Base-by-base conservation (phyloP, 2,113 vertebrate species). In the Siniperca knerii region DNA sequence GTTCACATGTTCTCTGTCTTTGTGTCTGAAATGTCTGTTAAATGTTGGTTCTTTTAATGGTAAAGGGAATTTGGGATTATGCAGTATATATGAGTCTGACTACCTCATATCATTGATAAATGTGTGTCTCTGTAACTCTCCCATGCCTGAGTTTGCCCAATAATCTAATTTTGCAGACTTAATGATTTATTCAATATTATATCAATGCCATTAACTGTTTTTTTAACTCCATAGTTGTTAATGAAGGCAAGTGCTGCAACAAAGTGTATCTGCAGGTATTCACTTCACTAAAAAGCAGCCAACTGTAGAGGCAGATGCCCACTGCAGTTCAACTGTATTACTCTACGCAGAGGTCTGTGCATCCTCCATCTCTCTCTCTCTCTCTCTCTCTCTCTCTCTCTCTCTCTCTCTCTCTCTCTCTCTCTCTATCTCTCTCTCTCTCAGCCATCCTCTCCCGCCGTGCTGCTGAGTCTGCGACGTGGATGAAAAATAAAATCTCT, bases 381-480 rank as follows among this genome's bases (percentile, higher is more conserved):
- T 23, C 82, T 40, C 87, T 25, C 75, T 67, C 70, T 46, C 84
- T 72, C 86, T 69, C 82, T 81, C 91, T 16, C 52, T 70, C n/a
- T n/a, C n/a, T n/a, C 83, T 73, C 84, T 61, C 81, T 42, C 84
- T 75, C 82, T 42, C 81, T 62, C 69, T 33, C 79, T 44, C 86
- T 57, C 79, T 87, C 81, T 84, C 82, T 42, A 78, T 62, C 69
- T 33, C 79, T 50, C 86, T 52, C 81, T 87, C 83, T 85, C 89
- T 74, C 86, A 80, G 76, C 91, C 89, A 84, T 87, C 76, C 75
- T 90, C 88, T 92, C 89, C 70, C 82, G 77, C 79, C 89, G 83
- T 77, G 87, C 82, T 93, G 91, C 89, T 87, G 83, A 91, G 86
- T 85, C 91, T 91, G 87, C 93, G 88, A 91, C 93, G 94, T 82